A percentile compares a stretch with the other conserved stretches of the same genome.
phyloP scores from a whole-genome alignment of 2,888 invertebrate species.

The Drosophila cracens region DNA sequence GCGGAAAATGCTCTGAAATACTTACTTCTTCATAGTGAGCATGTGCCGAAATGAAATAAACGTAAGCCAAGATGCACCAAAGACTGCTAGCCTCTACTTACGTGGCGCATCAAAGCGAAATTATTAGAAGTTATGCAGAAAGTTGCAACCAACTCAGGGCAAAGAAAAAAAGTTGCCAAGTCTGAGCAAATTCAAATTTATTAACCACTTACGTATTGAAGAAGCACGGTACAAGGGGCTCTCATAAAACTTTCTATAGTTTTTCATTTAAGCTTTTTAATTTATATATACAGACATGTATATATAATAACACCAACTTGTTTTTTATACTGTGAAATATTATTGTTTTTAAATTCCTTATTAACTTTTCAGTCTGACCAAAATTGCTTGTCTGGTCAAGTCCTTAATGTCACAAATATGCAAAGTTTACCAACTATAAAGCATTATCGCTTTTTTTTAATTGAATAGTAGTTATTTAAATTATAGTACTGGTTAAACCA shows the following conservation, averaged over 20 bases:
- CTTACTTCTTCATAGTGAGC: slow-evolving; percentile 24
- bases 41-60: slow-evolving; percentile 47
- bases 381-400: neutral
- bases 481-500: neutral
- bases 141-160: slow-evolving; percentile 38
- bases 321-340: neutral
- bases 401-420: neutral
- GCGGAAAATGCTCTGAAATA: slow-evolving; percentile 38
- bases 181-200: slow-evolving; percentile 24
- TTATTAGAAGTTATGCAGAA: slow-evolving; percentile 57
- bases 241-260: neutral
- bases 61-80: slow-evolving; percentile 38
- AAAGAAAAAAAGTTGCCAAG: slow-evolving; percentile 11
- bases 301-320: neutral
- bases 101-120: slow-evolving; percentile 38
- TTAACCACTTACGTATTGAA: slow-evolving; percentile 43
- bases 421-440: neutral
- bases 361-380: neutral
- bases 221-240: slow-evolving; percentile 5
- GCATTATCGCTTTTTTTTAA: neutral
- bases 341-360: neutral
- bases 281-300: neutral
- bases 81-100: slow-evolving; percentile 24
- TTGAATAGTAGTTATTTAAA: neutral
- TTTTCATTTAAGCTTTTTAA: neutral